phyloP scores from a whole-genome alignment of 2,113 vertebrate species.

The Hiodon alosoides region DNA sequence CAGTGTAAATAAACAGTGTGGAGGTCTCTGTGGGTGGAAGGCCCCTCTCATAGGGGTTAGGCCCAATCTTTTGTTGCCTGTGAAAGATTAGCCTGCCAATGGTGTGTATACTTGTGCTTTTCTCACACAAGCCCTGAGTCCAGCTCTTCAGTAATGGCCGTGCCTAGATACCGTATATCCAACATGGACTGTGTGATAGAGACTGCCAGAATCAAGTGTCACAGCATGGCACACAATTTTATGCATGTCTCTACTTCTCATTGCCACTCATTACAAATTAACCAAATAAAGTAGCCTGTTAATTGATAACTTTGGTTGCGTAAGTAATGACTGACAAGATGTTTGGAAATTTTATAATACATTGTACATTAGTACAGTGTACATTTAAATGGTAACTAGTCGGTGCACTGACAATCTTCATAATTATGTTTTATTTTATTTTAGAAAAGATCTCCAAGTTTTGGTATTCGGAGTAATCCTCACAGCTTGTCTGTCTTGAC shows the following conservation, averaged over 20 bases:
- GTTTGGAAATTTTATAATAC: too few relatives aligned
- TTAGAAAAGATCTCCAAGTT: too few relatives aligned
- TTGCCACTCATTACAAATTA: not conserved
- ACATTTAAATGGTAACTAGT: too few relatives aligned
- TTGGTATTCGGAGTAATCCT: too few relatives aligned
- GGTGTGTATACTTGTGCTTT: constrained; percentile 15
- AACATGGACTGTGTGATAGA: not conserved
- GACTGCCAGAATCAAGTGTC: not conserved
- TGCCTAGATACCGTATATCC: not conserved
- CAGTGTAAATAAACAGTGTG: constrained; percentile 69
- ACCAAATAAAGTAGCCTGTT: not conserved
- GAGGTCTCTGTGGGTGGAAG: constrained; percentile 56
- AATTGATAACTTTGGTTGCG: too few relatives aligned
- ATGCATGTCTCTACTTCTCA: not conserved
- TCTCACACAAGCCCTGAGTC: not conserved
- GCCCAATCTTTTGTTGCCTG: constrained; percentile 62
- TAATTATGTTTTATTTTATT: too few relatives aligned
- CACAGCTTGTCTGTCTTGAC: too few relatives aligned
- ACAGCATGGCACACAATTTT: not conserved
- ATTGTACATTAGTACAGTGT: too few relatives aligned
- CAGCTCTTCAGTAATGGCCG: not conserved
- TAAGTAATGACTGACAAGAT: too few relatives aligned
- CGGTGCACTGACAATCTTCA: too few relatives aligned
- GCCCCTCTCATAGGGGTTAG: constrained; percentile 51
- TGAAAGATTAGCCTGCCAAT: constrained; percentile 65